phyloP scores from a whole-genome alignment of 2,888 invertebrate genomes.

The Agonopterix arenella region DNA sequence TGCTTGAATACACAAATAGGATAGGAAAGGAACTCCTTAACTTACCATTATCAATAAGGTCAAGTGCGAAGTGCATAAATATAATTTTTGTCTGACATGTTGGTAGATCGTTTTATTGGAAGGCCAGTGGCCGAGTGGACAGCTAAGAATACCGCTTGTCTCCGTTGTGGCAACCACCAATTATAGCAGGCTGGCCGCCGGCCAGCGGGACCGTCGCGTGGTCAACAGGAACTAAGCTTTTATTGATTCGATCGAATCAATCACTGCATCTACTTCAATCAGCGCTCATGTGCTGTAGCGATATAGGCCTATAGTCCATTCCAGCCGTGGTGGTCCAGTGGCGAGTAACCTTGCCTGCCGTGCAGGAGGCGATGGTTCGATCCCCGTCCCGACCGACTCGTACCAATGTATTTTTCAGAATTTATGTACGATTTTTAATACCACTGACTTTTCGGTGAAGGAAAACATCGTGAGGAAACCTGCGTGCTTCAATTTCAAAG shows the following conservation, averaged over 20 bases:
- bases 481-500: no score
- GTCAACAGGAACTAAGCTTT: constrained; percentile 54
- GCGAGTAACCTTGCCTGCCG: no score
- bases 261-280: constrained; percentile 25
- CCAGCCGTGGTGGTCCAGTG: no score
- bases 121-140: constrained; percentile 68
- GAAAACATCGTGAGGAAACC: no score
- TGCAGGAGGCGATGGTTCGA: no score
- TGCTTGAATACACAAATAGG: constrained; percentile 27
- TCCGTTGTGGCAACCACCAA: constrained; percentile 84
- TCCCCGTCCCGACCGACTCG: no score
- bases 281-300: not conserved
- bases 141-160: constrained; percentile 81
- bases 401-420: no score
- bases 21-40: no score
- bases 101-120: constrained; percentile 41
- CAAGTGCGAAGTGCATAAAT: constrained; percentile 63
- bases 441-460: no score
- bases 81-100: constrained; percentile 38
- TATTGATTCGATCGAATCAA: constrained; percentile 54
- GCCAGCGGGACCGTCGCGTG: constrained; percentile 77
- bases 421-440: no score
- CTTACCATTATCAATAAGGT: constrained; percentile 34
- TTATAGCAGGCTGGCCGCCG: constrained; percentile 89
- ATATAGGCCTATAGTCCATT: no score